Evolutionary conservation across 2,888 invertebrate species (phyloP).

Genomic region (Anoplius nigerrimus): DNA sequence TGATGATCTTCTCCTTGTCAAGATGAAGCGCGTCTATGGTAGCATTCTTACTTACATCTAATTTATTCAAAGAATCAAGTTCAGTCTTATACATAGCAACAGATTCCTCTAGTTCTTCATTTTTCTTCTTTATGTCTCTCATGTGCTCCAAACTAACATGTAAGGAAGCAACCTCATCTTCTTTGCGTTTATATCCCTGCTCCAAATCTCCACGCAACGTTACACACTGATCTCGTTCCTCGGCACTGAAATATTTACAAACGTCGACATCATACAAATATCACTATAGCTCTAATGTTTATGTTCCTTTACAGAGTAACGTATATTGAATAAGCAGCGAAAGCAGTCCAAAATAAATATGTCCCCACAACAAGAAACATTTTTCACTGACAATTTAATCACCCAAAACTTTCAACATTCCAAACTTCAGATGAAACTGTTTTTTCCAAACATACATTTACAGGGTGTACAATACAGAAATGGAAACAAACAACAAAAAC

Average conservation of each 20-base stretch:
- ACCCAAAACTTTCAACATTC: too few relatives aligned
- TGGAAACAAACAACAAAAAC: too few relatives aligned
- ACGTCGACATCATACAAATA: conserved; percentile 5
- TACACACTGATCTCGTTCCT: conserved; percentile 70
- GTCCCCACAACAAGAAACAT: conserved; percentile 4
- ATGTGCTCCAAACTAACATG: conserved; percentile 66
- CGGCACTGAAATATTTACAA: conserved; percentile 55
- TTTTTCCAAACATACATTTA: too few relatives aligned
- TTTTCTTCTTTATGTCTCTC: conserved; percentile 55
- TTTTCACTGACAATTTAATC: neutral
- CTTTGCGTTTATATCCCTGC: conserved; percentile 59
- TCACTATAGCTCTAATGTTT: neutral
- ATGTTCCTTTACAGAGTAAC: neutral
- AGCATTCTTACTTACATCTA: conserved; percentile 61
- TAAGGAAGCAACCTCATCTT: conserved; percentile 61
- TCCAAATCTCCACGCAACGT: conserved; percentile 61
- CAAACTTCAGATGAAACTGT: too few relatives aligned
- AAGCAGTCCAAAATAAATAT: neutral
- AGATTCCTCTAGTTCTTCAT: conserved; percentile 61
- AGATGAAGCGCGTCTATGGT: conserved; percentile 65
- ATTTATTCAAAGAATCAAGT: conserved; percentile 64
- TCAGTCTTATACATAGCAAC: conserved; percentile 66
- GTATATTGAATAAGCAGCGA: too few relatives aligned
- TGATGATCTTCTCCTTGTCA: conserved; percentile 62
- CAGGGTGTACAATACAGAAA: too few relatives aligned